phyloP scores from a whole-genome alignment of 2,797 vertebrate species.

The Hippopotamyrus pictus region DNA sequence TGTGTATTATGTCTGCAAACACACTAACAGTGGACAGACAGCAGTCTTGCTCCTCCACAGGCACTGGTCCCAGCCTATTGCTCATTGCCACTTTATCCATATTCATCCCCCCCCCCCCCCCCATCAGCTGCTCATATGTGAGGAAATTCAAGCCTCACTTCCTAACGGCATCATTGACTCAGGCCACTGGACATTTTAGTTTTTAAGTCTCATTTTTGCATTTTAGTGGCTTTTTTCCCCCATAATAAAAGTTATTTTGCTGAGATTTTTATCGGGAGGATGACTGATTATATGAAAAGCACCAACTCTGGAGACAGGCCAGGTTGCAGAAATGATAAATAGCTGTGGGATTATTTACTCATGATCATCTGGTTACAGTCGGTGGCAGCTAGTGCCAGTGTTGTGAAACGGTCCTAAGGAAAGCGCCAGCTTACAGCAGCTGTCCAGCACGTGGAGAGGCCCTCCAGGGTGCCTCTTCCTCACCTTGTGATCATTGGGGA shows the following conservation, averaged over 20 bases:
- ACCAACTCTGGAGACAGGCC: conserved; percentile 45
- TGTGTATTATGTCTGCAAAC: not conserved
- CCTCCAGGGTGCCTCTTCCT: conserved; percentile 43
- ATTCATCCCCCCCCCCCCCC: not conserved
- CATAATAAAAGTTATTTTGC: not conserved
- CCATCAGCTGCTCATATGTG: not conserved
- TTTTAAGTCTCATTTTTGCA: not conserved
- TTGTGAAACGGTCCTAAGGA: conserved; percentile 50
- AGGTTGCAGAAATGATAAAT: conserved; percentile 52
- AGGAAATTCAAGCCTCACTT: not conserved
- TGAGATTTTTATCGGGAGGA: conserved; percentile 28
- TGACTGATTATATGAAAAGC: conserved; percentile 42
- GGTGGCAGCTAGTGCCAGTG: conserved; percentile 41
- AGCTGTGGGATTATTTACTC: conserved; percentile 50
- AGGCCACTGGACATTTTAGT: not conserved
- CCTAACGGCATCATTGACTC: not conserved
- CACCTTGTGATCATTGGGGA: conserved; percentile 48
- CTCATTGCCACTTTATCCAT: not conserved
- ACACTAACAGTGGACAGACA: not conserved
- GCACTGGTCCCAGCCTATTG: not conserved
- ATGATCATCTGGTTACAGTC: conserved; percentile 53
- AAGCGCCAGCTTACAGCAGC: conserved; percentile 45
- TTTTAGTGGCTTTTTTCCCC: not conserved
- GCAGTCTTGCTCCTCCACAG: not conserved
- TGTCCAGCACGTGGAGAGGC: conserved; percentile 40